Evolutionary conservation across 2,113 vertebrate genomes (phyloP), one percentile per base, ranked within the genome.

Genomic region (Pipa parva): DNA sequence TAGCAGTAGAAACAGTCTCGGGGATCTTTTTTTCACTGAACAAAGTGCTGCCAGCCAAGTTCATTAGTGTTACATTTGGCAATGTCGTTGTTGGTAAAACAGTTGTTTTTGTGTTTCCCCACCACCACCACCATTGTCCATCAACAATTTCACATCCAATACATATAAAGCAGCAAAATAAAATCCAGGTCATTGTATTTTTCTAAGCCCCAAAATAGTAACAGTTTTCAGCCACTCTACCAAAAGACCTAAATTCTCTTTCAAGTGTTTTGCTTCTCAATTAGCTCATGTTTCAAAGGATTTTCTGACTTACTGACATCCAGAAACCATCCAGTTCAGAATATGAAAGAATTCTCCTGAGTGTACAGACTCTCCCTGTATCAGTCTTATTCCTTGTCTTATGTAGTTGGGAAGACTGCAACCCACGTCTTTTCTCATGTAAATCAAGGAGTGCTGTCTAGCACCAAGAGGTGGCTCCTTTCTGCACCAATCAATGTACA

Each of bases 71-170:
- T 17, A 24, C 17, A 63, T 33, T 51, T 51, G 36, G 7, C 46
- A 24, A 4, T 17, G 1, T 29, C 6, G 4, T 7, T 25, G 31
- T n/a, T 12, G 76, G 60, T n/a, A 66, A 17, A 8, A 42, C 3
- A 7, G 37, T 59, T 55, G 76, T 49, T 39, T 27, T 57, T 28
- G 11, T 15, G 17, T 37, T 64, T 2, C 24, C 50, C 81, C 78
- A 87, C 7, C 81, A 67, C 57, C 29, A 68, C 81, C 79, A 88
- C 87, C 83, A 87, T 65, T 84, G 86, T 29, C 79, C 76, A 37
- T 46, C 42, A 3, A 49, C 58, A 5, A 62, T 52, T 37, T n/a
- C 29, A 52, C 48, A 63, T 36, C 48, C 22, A 39, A 25, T 36
- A 18, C 59, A 10, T 50, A 59, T 78, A 12, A 64, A 86, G 71